Percentiles rank a stretch among this genome's conserved stretches.
These are phyloP conservation scores for Drosophila dives DNA, from an alignment of 2,888 invertebrate species.

Conservation along the genomic window DNA sequence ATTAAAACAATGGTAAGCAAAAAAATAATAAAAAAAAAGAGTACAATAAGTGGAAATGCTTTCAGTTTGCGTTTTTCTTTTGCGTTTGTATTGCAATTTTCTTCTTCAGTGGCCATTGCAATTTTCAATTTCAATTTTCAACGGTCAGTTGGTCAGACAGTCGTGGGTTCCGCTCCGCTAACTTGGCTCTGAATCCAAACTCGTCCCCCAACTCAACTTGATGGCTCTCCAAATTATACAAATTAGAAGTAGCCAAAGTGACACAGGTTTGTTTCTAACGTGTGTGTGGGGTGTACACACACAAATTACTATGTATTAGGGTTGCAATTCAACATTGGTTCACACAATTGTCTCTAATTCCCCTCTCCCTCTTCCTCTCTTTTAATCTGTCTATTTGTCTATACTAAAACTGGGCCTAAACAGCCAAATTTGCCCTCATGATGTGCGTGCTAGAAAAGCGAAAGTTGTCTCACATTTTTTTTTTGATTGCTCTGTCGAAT, in stretches of 20 bases:
- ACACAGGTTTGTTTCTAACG: conserved; percentile 61
- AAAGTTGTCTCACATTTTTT: conserved; percentile 54
- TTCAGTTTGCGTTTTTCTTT: conserved; percentile 65
- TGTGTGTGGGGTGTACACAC: neutral
- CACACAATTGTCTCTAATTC: conserved; percentile 49
- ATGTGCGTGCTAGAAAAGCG: conserved; percentile 63
- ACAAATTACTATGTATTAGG: conserved; percentile 20
- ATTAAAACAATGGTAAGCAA: conserved; percentile 69
- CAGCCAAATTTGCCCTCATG: conserved; percentile 55
- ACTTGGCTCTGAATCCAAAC: conserved; percentile 13
- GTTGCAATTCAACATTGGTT: conserved; percentile 22
- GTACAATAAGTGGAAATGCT: conserved; percentile 52
- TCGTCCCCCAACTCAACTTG: conserved; percentile 41
- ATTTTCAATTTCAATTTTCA: conserved; percentile 82
- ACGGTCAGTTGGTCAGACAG: conserved; percentile 78
- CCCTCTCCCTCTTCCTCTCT: neutral
- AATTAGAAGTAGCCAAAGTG: conserved; percentile 68
- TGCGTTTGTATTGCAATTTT: conserved; percentile 72
- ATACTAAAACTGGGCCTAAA: conserved; percentile 30
- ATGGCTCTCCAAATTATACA: conserved; percentile 66
- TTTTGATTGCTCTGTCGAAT: conserved; percentile 45
- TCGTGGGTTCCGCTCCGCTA: conserved; percentile 64
- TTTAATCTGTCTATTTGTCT: neutral
- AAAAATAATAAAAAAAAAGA: neutral
- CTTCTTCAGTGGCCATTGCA: conserved; percentile 79